Conservation (phyloP, 2,797 vertebrate genomes). For the Pterois miles region DNA sequence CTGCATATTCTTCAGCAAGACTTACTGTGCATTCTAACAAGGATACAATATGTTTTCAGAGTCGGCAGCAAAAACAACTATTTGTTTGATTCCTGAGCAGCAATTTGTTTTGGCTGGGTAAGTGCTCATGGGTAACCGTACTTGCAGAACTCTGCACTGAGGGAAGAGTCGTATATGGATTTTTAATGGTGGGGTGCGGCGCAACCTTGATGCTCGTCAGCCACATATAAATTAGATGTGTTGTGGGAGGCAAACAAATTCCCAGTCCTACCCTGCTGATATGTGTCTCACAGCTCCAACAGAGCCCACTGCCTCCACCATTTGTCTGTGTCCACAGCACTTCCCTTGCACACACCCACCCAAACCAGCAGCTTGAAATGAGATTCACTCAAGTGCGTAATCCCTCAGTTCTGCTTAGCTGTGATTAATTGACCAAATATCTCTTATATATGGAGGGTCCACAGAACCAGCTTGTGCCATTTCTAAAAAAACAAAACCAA, state of each 20-base stretch:
- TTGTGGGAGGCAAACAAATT: conserved; percentile 53
- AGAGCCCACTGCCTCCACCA: conserved; percentile 53
- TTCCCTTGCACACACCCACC: conserved; percentile 54
- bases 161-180: conserved; percentile 38
- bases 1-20: conserved; percentile 20
- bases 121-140: conserved; percentile 48
- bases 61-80: conserved; percentile 26
- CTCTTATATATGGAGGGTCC: conserved; percentile 57
- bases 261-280: conserved; percentile 40
- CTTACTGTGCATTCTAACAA: conserved; percentile 47
- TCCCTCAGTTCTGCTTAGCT: conserved; percentile 78
- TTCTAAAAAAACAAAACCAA: conserved; percentile 2
- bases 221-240: conserved; percentile 60
- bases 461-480: conserved; percentile 37
- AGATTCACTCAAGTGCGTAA: conserved; percentile 82
- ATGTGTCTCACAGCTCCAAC: conserved; percentile 54
- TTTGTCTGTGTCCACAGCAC: conserved; percentile 74
- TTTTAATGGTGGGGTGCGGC: conserved; percentile 44
- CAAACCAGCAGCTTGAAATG: conserved; percentile 80
- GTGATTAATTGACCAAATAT: conserved; percentile 82
- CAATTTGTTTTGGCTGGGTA: conserved; percentile 53
- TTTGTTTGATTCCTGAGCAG: conserved; percentile 56
- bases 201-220: conserved; percentile 66
- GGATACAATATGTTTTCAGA: conserved; percentile 50
- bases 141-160: conserved; percentile 24